These are phyloP conservation scores for Seriola aureovittata DNA, from an alignment of 2,113 vertebrate species.

Conservation along the genomic window DNA sequence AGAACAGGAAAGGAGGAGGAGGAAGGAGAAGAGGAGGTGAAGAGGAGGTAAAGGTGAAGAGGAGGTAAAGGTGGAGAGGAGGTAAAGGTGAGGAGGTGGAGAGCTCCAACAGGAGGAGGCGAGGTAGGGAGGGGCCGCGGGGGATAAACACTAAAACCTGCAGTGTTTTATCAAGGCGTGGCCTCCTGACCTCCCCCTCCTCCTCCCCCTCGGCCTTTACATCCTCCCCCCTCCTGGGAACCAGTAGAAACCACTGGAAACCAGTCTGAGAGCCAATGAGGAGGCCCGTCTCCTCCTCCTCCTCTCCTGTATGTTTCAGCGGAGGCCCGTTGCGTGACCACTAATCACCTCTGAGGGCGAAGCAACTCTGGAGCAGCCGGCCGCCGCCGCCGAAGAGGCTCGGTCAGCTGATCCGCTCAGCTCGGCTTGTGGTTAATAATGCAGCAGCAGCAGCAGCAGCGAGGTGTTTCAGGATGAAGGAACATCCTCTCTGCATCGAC, in stretches of 20 bases:
- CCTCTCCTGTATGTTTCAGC: conserved; percentile 1
- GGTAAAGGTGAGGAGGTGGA: background rate
- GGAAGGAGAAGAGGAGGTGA: background rate
- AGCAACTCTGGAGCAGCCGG: background rate
- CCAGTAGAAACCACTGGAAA: conserved; percentile 25
- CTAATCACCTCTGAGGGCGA: conserved; percentile 49
- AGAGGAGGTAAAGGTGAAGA: background rate
- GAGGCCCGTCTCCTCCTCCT: background rate
- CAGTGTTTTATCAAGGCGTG: background rate
- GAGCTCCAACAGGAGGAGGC: background rate
- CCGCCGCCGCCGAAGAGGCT: background rate
- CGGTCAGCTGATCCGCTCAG: conserved; percentile 55
- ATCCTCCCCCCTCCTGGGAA: conserved; percentile 4
- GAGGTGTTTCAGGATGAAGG: background rate
- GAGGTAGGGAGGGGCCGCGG: background rate
- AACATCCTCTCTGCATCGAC: background rate
- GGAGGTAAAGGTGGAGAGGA: background rate
- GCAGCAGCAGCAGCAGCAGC: background rate
- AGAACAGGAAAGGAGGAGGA: background rate
- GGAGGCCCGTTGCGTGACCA: conserved; percentile 50
- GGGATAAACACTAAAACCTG: conserved; percentile 36
- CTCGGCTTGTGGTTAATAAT: conserved; percentile 43
- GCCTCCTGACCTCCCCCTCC: conserved; percentile 2
- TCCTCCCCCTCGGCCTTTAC: background rate
- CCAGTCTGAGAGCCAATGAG: conserved; percentile 32